Evolutionary conservation across 2,113 vertebrate genomes (phyloP), one percentile per base, ranked within the genome.

Genomic region (Bostrychus sinensis): DNA sequence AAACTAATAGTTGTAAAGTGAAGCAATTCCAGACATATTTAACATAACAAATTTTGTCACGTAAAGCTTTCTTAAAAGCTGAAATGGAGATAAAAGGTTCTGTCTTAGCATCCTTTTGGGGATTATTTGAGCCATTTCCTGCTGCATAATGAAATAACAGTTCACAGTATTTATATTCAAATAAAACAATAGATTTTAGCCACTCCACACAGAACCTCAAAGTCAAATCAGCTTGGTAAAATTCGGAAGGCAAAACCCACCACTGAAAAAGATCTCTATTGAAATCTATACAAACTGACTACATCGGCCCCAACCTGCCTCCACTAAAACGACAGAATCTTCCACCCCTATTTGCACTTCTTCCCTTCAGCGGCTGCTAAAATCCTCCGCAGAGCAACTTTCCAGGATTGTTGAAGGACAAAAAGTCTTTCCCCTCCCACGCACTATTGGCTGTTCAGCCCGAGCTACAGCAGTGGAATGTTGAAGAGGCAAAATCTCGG

Each of bases 401-500:
- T 41, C 22, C 12, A 30, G 23, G 22, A 37, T 3, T 46, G 9
- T 60, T 41, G 70, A 39, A 41, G 73, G 69, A 65, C 46, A 61
- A 30, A 6, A 30, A 20, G 26, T 53, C 43, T 56, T 63, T 46
- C 25, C 46, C 51, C 14, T 54, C 53, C 60, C 1, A 2, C 70
- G 26, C 25, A 69, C 46, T 28, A 17, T 34, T 25, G 46, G 67
- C 56, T 5, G 16, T 41, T 11, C 51, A 9, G 19, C 7, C 16
- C 3, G n/a, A 45, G 22, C 10, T 10, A 39, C 16, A 30, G 25
- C 23, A 16, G 20, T n/a, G 14, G 48, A 51, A 25, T 48, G 67
- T 71, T 59, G 39, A 56, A 38, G 14, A 61, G 36, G n/a, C 36
- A 34, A 22, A 26, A 13, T 28, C 37, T 19, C 34, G 7, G 2